Percentiles rank a stretch among this genome's conserved stretches.
These are phyloP conservation scores for Allygus modestus DNA, from an alignment of 2,888 invertebrate species.

Conservation along the genomic window DNA sequence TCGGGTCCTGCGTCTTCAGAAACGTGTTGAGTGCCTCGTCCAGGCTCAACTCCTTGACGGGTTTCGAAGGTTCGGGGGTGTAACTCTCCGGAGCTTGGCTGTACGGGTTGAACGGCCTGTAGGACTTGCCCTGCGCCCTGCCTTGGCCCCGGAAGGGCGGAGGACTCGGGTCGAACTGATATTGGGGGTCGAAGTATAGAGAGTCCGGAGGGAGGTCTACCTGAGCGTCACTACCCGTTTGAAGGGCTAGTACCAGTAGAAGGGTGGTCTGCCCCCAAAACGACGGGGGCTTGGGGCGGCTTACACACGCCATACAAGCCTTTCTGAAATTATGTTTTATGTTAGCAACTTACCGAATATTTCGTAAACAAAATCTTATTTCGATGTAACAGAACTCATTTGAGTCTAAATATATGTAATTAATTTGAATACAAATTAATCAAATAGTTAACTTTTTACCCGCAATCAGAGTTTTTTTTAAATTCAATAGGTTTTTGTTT, in stretches of 20 bases:
- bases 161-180: constrained; percentile 49
- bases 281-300: constrained; percentile 52
- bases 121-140: constrained; percentile 6
- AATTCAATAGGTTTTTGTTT: too few relatives aligned
- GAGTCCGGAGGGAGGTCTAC: constrained; percentile 45
- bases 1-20: constrained; percentile 68
- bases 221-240: constrained; percentile 47
- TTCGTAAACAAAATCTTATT: too few relatives aligned
- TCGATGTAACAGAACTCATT: too few relatives aligned
- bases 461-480: too few relatives aligned
- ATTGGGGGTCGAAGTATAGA: constrained; percentile 49
- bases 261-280: constrained; percentile 46
- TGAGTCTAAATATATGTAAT: too few relatives aligned
- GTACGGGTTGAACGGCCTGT: constrained; percentile 11
- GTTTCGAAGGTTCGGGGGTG: constrained; percentile 21
- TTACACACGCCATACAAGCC: constrained; percentile 51
- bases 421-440: too few relatives aligned
- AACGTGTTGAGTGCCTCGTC: constrained; percentile 67
- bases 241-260: constrained; percentile 9
- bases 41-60: constrained; percentile 59
- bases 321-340: background rate
- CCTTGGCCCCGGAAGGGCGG: constrained; percentile 28
- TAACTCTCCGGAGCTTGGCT: background rate
- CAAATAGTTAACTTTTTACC: too few relatives aligned
- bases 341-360: background rate